Evolutionary conservation across 2,797 vertebrate genomes (phyloP).

Genomic region (Perodicticus potto): DNA sequence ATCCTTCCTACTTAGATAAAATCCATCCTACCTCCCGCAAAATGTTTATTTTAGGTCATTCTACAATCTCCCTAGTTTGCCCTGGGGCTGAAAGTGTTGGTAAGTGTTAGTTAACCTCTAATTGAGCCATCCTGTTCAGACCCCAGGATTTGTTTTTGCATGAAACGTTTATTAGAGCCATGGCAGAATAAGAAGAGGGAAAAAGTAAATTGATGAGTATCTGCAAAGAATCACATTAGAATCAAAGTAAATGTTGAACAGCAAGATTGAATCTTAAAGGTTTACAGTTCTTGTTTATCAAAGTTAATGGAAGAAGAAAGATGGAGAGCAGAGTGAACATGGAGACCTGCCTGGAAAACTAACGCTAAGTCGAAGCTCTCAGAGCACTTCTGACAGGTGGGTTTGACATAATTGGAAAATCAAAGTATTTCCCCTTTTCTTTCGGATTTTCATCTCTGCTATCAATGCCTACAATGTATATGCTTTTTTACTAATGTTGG

Average conservation of each 20-base stretch:
- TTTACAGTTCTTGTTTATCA: conserved; percentile 69
- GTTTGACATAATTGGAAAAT: neutral
- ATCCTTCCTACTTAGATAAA: conserved; percentile 12
- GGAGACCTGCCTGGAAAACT: neutral
- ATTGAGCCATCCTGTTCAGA: conserved; percentile 19
- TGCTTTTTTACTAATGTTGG: neutral
- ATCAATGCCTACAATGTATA: neutral
- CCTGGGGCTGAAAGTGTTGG: neutral
- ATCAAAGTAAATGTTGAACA: conserved; percentile 69
- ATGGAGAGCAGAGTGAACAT: neutral
- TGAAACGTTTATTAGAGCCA: conserved; percentile 47
- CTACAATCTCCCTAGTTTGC: neutral
- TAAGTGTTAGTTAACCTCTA: conserved; percentile 28
- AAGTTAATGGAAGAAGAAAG: conserved; percentile 52
- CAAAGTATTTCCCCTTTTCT: neutral
- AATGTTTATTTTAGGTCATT: neutral
- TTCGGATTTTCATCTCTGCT: neutral
- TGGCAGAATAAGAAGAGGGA: neutral
- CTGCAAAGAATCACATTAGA: conserved; percentile 70
- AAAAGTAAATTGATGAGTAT: conserved; percentile 46
- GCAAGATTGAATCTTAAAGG: conserved; percentile 59
- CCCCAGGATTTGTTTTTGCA: conserved; percentile 52
- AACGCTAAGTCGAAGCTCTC: neutral
- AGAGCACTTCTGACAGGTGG: neutral
- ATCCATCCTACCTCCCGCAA: neutral